phyloP scores from a whole-genome alignment of 2,113 vertebrate genomes.

The Prionailurus viverrinus region DNA sequence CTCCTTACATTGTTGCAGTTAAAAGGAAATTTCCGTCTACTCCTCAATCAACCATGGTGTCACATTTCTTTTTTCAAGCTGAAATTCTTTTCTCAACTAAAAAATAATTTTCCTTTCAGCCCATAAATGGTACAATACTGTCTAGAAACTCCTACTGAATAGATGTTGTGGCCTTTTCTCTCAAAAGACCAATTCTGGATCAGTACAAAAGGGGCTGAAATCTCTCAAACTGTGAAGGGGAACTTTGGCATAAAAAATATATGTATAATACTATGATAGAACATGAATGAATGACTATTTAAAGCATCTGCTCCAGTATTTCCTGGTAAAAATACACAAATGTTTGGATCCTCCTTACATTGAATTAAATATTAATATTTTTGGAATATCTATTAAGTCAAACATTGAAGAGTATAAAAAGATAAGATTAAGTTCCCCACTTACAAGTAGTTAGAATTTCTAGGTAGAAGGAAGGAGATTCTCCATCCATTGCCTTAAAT shows the following conservation, averaged over 20 bases:
- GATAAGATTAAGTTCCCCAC: not conserved
- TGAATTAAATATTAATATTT: slow-evolving; percentile 39
- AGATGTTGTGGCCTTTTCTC: not conserved
- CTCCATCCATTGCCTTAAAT: not conserved
- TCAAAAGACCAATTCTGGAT: not conserved
- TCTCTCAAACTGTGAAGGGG: not conserved
- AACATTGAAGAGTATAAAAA: not conserved
- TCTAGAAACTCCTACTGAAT: not conserved
- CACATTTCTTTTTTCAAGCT: not conserved
- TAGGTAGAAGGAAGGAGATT: not conserved
- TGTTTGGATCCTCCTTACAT: not conserved
- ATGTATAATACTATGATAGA: not conserved
- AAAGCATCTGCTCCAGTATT: not conserved
- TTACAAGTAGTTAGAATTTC: not conserved
- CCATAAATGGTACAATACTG: not conserved
- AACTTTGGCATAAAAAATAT: not conserved
- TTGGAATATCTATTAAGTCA: not conserved
- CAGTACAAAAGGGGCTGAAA: not conserved
- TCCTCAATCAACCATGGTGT: not conserved
- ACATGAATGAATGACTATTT: not conserved
- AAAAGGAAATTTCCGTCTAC: not conserved
- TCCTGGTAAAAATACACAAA: not conserved
- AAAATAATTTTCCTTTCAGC: not conserved
- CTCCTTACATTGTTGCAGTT: not conserved
- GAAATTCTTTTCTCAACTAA: slow-evolving; percentile 27